Evolutionary conservation across 2,888 invertebrate genomes (phyloP).

Genomic region (Nymphalis urticae): DNA sequence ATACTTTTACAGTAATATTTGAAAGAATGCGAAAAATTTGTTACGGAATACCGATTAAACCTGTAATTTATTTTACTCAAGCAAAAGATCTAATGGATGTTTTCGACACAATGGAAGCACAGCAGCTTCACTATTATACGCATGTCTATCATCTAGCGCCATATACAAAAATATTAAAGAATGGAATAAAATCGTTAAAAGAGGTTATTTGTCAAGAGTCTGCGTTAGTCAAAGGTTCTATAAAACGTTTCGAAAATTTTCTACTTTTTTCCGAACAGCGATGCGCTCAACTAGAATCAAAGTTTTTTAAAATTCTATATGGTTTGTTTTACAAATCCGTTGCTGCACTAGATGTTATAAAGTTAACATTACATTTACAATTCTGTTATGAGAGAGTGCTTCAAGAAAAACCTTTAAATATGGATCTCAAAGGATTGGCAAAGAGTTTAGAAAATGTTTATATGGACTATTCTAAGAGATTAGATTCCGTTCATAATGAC

Average conservation of each 20-base stretch:
- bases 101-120: constrained; percentile 83
- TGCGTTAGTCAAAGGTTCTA: constrained; percentile 49
- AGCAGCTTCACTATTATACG: constrained; percentile 83
- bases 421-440: constrained; percentile 80
- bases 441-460: constrained; percentile 82
- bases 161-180: constrained; percentile 73
- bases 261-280: constrained; percentile 75
- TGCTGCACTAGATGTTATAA: constrained; percentile 79
- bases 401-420: constrained; percentile 80
- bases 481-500: constrained; percentile 81
- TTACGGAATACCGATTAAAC: constrained; percentile 60
- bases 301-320: constrained; percentile 79
- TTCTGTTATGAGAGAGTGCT: constrained; percentile 84
- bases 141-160: constrained; percentile 82
- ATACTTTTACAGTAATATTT: constrained; percentile 66
- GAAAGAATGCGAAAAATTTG: constrained; percentile 75
- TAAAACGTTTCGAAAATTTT: constrained; percentile 54
- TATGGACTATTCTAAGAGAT: constrained; percentile 68
- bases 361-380: constrained; percentile 82
- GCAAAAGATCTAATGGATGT: constrained; percentile 80
- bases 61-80: constrained; percentile 80
- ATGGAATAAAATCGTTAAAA: constrained; percentile 71
- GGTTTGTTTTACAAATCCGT: constrained; percentile 81
- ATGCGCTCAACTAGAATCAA: constrained; percentile 73
- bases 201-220: constrained; percentile 60